Evolutionary conservation across 1,140 invertebrate genomes (phyloP).

Genomic region (Sinella curviseta): DNA sequence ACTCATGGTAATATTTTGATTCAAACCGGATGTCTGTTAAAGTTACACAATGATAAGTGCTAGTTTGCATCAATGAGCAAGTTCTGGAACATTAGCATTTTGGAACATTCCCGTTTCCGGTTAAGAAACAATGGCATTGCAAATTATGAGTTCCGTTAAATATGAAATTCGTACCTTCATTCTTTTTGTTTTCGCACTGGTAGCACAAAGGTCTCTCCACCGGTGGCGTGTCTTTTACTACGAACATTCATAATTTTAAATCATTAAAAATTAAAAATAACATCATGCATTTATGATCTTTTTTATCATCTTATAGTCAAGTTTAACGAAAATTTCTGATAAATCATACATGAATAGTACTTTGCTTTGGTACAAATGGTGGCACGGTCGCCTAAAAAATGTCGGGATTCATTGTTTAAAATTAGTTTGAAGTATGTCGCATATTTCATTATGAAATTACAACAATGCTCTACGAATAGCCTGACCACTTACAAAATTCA

Average conservation of each 20-base stretch:
- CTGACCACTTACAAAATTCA: neutral
- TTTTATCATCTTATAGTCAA: too few species aligned
- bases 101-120: too few species aligned
- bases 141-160: neutral
- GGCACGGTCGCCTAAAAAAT: neutral
- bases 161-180: constrained; percentile 1
- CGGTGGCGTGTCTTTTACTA: neutral
- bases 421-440: too few species aligned
- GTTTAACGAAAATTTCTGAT: too few species aligned
- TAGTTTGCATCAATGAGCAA: neutral
- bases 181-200: constrained; percentile 4
- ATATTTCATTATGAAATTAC: too few species aligned
- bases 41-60: neutral
- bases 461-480: too few species aligned
- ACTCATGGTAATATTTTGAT: neutral
- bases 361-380: neutral
- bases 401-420: too few species aligned
- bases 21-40: constrained; percentile 3
- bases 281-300: too few species aligned
- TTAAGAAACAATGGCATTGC: too few species aligned
- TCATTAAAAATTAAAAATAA: too few species aligned
- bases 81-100: too few species aligned
- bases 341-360: neutral
- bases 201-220: constrained; percentile 5
- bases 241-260: neutral